Base-by-base conservation (phyloP, 2,113 vertebrate genomes). In the Zootoca vivipara region DNA sequence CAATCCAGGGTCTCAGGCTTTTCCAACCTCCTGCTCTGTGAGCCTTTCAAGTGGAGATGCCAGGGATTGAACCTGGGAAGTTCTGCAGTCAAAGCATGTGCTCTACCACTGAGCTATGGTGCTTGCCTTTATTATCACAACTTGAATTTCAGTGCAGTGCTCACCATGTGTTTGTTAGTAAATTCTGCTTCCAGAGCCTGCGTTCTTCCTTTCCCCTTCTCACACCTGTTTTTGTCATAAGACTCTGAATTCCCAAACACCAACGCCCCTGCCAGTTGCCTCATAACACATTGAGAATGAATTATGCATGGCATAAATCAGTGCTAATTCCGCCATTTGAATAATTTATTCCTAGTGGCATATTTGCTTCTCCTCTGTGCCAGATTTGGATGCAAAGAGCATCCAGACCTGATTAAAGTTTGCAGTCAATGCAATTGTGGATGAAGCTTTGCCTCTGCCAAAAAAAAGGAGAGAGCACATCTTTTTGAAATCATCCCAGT, bases 281-380 rank as follows among this genome's bases (percentile, higher is more conserved):
- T 87, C 85, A 24, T 70, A 56, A 35, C 85, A 72, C 33, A 52
- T 72, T 73, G 78, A 40, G 38, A 67, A 67, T 88, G 87, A 83
- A 83, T 88, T 83, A 88, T 88, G 87, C 73, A 83, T 52, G 62
- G 7, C 62, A 65, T 35, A 88, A 40, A 8, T 77, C 24, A 69
- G 69, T 83, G 87, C 87, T 88, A 88, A 88, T 88, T 78, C 24
- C n/a, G 58, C 73, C 24, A 88, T 83, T 77, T 88, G 81, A 88
- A 88, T 88, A 88, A 88, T 88, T 83, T 88, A 88, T 88, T 88
- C 81, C 38, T n/a, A 69, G 82, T 78, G 82, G 74, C 81, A 78
- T 69, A 78, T 83, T 88, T 88, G 73, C n/a, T 83, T 83, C 56
- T 78, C 67, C 62, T 78, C 73, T 33, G 62, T 72, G 16, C 5